Evolutionary conservation across 2,888 invertebrate species (phyloP).

Genomic region (Spatulosminthurus flaviceps): DNA sequence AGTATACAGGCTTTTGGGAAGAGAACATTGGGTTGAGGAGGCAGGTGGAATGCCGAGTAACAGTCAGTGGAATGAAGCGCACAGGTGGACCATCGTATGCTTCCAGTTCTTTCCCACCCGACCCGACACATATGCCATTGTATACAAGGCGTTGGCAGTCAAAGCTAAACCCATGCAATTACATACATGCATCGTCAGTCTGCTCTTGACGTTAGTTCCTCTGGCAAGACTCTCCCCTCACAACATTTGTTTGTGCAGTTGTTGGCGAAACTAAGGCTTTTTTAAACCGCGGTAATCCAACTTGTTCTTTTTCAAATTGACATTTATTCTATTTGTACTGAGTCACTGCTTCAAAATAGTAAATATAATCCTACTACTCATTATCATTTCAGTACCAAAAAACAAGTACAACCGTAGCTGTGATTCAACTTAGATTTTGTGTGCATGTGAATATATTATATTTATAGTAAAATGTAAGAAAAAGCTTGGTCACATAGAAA

Average conservation of each 20-base stretch:
- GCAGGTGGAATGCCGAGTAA: background rate
- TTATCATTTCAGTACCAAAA: no score
- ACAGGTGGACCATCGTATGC: background rate
- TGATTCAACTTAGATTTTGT: no score
- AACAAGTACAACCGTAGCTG: no score
- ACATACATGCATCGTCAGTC: background rate
- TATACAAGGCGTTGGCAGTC: slow-evolving; percentile 11
- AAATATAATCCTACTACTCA: no score
- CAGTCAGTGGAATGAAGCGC: background rate
- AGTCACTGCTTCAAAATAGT: no score
- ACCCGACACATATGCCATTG: background rate
- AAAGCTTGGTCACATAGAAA: no score
- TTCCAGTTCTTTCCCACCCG: slow-evolving; percentile 10
- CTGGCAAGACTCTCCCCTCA: background rate
- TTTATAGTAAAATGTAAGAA: no score
- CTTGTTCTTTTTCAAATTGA: background rate
- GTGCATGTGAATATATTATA: no score
- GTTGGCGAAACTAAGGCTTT: background rate
- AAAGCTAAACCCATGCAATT: background rate
- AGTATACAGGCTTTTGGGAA: background rate
- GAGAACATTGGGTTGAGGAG: background rate
- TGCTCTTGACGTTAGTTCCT: slow-evolving; percentile 4
- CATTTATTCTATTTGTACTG: no score
- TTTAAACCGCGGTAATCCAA: background rate
- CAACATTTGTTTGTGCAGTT: background rate